These are phyloP conservation scores for Pygoscelis antarcticus DNA, from an alignment of 2,113 vertebrate genomes.

Conservation along the genomic window DNA sequence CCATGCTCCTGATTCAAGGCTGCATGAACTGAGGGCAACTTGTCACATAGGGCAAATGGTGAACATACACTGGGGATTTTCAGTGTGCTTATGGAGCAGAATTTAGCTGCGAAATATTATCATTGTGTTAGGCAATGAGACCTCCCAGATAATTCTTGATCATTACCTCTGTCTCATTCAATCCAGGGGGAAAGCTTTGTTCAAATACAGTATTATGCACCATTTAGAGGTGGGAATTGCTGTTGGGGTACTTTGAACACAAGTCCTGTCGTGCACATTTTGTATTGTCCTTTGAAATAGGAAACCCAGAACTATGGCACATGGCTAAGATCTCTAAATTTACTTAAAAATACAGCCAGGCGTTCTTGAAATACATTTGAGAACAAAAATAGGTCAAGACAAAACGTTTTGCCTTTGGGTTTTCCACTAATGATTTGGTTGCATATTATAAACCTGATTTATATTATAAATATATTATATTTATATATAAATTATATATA, in stretches of 20 bases:
- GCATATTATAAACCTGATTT: background rate
- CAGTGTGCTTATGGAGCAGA: background rate
- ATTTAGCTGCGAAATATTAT: background rate
- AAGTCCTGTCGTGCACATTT: background rate
- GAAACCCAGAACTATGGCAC: background rate
- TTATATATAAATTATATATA: too few relatives aligned
- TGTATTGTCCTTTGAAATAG: background rate
- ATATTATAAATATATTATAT: too few relatives aligned
- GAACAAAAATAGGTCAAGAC: conserved; percentile 9
- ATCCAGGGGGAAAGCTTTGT: background rate
- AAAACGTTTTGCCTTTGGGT: background rate
- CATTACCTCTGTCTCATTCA: background rate
- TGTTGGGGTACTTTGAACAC: background rate
- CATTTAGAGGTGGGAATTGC: background rate
- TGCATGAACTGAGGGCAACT: background rate
- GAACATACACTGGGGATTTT: background rate
- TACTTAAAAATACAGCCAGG: background rate
- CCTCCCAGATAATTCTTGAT: background rate
- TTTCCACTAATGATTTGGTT: background rate
- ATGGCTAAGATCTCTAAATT: background rate
- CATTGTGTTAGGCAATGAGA: background rate
- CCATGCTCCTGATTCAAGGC: background rate
- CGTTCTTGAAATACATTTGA: background rate
- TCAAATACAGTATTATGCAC: background rate
- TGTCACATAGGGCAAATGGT: background rate